A percentile compares a stretch with the other conserved stretches of the same genome.
These are phyloP conservation scores for Drosophila yooni DNA, from an alignment of 2,888 invertebrate genomes.

Conservation along the genomic window DNA sequence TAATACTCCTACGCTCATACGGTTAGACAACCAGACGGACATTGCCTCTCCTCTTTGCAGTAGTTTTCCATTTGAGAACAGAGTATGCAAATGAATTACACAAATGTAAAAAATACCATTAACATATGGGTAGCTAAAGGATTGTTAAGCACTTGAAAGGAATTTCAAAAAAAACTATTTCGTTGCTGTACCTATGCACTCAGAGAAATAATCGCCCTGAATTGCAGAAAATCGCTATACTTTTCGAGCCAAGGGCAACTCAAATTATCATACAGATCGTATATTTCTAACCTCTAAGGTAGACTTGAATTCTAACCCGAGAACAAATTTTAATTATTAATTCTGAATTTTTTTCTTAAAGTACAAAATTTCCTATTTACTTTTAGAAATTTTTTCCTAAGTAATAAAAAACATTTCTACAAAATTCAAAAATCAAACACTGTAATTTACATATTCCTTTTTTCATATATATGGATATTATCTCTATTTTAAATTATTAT, in stretches of 20 bases:
- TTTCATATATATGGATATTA: neutral
- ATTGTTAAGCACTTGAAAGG: neutral
- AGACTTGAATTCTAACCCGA: neutral
- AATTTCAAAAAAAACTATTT: neutral
- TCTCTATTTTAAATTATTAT: neutral
- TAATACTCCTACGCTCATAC: neutral
- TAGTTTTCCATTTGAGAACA: neutral
- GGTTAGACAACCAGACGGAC: neutral
- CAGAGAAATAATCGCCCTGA: neutral
- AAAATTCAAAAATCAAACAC: neutral
- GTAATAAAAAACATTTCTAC: neutral
- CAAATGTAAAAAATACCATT: conserved; percentile 17
- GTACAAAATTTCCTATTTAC: fast-evolving
- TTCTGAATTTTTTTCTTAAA: neutral
- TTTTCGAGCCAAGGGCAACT: neutral
- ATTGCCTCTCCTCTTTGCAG: neutral
- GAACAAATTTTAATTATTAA: neutral
- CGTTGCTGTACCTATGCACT: neutral
- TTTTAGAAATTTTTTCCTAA: neutral
- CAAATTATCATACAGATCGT: neutral
- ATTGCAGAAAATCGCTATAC: neutral
- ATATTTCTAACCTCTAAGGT: neutral
- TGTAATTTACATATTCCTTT: neutral
- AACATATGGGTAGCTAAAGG: neutral
- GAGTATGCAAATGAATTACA: conserved; percentile 13